Base-by-base conservation (phyloP, 2,113 vertebrate genomes). In the sheep (Ovis aries) region DNA sequence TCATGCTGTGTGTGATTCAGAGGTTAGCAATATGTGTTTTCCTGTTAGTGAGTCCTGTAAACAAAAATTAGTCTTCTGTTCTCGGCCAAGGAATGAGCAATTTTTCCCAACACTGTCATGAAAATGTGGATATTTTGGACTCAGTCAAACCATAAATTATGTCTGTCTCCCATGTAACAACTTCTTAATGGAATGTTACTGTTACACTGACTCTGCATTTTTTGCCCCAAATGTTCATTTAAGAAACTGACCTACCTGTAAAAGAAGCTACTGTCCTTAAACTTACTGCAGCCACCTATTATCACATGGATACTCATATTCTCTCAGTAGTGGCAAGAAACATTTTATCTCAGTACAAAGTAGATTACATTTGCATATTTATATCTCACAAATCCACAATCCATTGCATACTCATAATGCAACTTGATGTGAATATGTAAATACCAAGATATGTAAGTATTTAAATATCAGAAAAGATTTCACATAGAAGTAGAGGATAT, bases 401-500 rank as follows among this genome's bases (percentile, higher is more conserved):
- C 90, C 60, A 94, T 67, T 90, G 67, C n/a, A 94, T 91, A 94
- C 85, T 92, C 89, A 95, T 88, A 85, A 93, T 86, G 55, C 74
- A 95, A 88, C 57, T 88, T 96, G 40, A 90, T 95, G 93, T 98
- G 67, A 96, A 95, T 96, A 95, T 96, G 62, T 57, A 97, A 97
- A 96, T 95, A 55, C 78, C 31, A 45, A 89, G 91, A 94, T 77
- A 90, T 88, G 87, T 90, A 62, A 80, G 93, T 94, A 97, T 96
- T 95, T 98, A 96, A 86, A 95, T 90, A 88, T 92, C 21, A 62
- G 57, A 82, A 60, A n/a, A 96, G 82, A 91, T 93, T 95, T 97
- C 94, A 92, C 84, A 90, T 36, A 90, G 92, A 96, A 89, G 59
- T 97, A 98, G 87, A 98, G 57, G 13, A n/a, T 96, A 98, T 98